Percentiles rank a stretch among this genome's conserved stretches.
Conservation (phyloP, 2,888 invertebrate species). For the Octonoba sinensis region DNA sequence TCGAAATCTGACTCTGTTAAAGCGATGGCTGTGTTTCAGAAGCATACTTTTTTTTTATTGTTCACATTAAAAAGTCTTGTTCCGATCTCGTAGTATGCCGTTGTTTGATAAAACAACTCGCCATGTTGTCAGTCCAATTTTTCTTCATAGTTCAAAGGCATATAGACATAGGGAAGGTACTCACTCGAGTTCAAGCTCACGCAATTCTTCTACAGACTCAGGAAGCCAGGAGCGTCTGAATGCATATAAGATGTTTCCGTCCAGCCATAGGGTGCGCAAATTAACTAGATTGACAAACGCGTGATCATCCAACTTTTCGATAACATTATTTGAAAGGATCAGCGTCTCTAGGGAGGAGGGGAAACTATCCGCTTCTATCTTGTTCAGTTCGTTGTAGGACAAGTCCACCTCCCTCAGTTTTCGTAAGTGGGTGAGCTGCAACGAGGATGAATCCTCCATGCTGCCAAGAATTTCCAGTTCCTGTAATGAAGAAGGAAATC, state of each 20-base stretch:
- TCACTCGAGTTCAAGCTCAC: neutral
- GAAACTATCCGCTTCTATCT: conserved; percentile 23
- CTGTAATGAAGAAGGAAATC: neutral
- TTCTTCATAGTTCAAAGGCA: too few relatives aligned
- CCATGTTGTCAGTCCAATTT: too few relatives aligned
- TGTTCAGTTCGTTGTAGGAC: conserved; percentile 21
- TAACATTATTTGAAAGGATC: conserved; percentile 28
- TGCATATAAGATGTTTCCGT: conserved; percentile 25
- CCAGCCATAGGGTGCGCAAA: conserved; percentile 2
- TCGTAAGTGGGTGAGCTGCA: conserved; percentile 25
- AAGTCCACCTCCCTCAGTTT: conserved; percentile 8
- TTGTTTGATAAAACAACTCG: too few relatives aligned
- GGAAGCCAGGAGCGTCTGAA: conserved; percentile 29
- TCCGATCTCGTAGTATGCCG: too few relatives aligned
- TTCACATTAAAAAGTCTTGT: too few relatives aligned
- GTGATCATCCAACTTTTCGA: conserved; percentile 23
- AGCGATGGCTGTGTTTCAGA: too few relatives aligned
- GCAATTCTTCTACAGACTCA: neutral
- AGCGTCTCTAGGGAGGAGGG: conserved; percentile 7
- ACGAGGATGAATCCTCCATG: neutral
- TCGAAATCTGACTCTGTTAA: too few relatives aligned
- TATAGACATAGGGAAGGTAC: neutral
- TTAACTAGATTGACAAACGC: conserved; percentile 22
- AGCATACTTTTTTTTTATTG: too few relatives aligned
- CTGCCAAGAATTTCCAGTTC: conserved; percentile 12